Evolutionary conservation across 2,797 vertebrate species (phyloP).

Genomic region (Sciaenops ocellatus): DNA sequence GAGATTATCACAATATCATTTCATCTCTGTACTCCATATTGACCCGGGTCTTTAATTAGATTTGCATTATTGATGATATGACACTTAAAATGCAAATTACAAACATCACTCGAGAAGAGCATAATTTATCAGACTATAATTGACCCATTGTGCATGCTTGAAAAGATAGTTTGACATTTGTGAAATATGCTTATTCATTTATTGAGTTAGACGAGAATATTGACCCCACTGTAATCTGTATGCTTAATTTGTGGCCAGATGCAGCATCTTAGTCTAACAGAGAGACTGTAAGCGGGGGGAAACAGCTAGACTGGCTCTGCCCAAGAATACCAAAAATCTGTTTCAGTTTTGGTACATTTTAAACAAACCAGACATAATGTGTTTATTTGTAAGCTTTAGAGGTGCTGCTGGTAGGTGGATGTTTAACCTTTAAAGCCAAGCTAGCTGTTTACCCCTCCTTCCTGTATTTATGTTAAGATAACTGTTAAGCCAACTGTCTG

Average conservation of each 20-base stretch:
- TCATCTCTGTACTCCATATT: not conserved
- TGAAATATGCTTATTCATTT: not conserved
- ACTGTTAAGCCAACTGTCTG: not conserved
- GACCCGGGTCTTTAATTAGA: not conserved
- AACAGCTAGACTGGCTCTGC: not conserved
- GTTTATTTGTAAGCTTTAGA: not conserved
- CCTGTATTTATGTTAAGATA: not conserved
- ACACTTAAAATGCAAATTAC: not conserved
- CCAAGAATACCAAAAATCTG: not conserved
- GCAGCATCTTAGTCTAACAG: not conserved
- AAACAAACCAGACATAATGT: no score
- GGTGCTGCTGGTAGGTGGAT: not conserved
- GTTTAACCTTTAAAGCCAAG: not conserved
- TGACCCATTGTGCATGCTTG: not conserved
- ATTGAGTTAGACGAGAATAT: not conserved
- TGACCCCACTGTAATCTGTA: not conserved
- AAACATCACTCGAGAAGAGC: not conserved
- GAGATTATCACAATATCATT: not conserved
- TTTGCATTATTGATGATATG: conserved; percentile 4
- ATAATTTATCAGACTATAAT: not conserved
- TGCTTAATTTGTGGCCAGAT: not conserved
- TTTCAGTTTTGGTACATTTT: not conserved
- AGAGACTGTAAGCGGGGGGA: not conserved
- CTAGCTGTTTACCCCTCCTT: not conserved
- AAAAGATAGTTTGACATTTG: not conserved